Conservation (phyloP, 2,888 invertebrate genomes). For the Synergus laeviventris region DNA sequence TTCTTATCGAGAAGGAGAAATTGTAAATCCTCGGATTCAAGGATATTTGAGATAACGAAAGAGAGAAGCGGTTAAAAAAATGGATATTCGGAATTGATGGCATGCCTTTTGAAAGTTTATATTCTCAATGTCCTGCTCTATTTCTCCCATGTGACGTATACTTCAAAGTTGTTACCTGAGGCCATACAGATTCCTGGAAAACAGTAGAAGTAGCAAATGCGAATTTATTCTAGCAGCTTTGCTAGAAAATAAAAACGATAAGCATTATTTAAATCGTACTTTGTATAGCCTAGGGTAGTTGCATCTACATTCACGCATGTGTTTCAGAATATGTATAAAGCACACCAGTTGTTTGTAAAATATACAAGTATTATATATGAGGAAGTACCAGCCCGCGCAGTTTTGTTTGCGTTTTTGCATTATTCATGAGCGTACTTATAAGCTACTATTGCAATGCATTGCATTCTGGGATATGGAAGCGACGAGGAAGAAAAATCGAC, state of each 20-base stretch:
- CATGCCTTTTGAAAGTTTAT: too few species aligned
- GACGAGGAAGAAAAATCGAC: conserved; percentile 49
- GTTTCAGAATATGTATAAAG: conserved; percentile 2
- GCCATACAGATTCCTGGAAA: background rate
- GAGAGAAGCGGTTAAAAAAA: background rate
- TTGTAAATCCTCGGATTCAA: conserved; percentile 51
- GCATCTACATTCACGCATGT: background rate
- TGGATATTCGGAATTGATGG: too few species aligned
- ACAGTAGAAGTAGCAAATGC: conserved; percentile 48
- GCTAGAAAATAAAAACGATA: conserved; percentile 59
- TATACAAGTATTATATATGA: conserved; percentile 63
- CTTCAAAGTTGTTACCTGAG: background rate
- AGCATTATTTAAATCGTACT: conserved; percentile 61
- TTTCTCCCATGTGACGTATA: background rate
- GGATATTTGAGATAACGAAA: conserved; percentile 2
- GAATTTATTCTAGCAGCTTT: conserved; percentile 54
- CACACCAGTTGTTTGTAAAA: conserved; percentile 61
- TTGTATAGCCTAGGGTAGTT: background rate
- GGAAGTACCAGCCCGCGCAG: conserved; percentile 58
- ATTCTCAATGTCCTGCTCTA: background rate
- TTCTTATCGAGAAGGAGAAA: conserved; percentile 65
- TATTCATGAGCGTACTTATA: conserved; percentile 73
- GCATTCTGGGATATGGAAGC: conserved; percentile 49
- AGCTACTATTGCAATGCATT: conserved; percentile 64
- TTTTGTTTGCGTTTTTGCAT: conserved; percentile 70